Percentiles rank a stretch among this genome's conserved stretches.
phyloP scores from a whole-genome alignment of 2,888 invertebrate species.

The Pilophorus perplexus region DNA sequence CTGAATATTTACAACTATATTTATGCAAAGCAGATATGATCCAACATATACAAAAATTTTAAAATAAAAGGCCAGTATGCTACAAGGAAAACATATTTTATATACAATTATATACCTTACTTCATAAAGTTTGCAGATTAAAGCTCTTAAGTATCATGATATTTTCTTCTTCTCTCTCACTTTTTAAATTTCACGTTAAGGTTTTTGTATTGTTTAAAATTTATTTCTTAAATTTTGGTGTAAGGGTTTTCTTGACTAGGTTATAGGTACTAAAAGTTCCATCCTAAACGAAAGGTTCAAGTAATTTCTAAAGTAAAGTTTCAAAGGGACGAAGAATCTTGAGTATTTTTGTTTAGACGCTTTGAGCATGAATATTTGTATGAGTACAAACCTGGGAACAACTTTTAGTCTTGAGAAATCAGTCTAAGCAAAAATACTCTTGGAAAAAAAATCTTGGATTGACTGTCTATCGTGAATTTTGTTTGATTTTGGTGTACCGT shows the following conservation, averaged over 20 bases:
- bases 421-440: constrained; percentile 35
- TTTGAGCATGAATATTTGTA: constrained; percentile 39
- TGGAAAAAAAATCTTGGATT: neutral
- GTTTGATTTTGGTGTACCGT: no score
- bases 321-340: neutral
- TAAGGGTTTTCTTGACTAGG: no score
- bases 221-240: neutral
- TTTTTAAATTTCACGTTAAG: constrained; percentile 19
- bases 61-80: constrained; percentile 44
- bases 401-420: constrained; percentile 31
- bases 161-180: constrained; percentile 38
- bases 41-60: constrained; percentile 40
- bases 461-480: neutral
- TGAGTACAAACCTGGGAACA: constrained; percentile 24
- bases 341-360: constrained; percentile 37
- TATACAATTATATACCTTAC: constrained; percentile 45
- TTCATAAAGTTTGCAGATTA: constrained; percentile 45
- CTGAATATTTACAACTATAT: constrained; percentile 43
- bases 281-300: neutral
- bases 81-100: constrained; percentile 45
- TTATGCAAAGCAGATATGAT: constrained; percentile 44
- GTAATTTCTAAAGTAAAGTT: neutral
- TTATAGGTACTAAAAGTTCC: no score
- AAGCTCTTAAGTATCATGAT: constrained; percentile 47
- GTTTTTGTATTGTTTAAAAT: constrained; percentile 20